phyloP scores from a whole-genome alignment of 2,113 vertebrate species.

The Labeo catla region DNA sequence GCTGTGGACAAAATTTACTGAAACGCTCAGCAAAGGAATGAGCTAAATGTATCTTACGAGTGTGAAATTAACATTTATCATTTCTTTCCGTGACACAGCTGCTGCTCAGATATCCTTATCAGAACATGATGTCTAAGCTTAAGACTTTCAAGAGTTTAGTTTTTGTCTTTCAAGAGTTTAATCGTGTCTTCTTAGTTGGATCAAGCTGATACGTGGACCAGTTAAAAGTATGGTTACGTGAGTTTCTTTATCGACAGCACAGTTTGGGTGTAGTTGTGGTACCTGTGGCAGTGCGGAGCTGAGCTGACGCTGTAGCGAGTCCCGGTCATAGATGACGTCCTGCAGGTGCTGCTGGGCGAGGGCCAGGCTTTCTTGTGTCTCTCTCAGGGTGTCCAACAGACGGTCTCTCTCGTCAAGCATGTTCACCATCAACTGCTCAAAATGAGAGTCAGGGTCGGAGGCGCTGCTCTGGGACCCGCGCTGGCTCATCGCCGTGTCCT shows the following conservation, averaged over 20 bases:
- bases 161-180: too few relatives aligned
- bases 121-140: neutral
- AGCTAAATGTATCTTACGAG: neutral
- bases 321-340: slow-evolving; percentile 96
- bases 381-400: slow-evolving; percentile 95
- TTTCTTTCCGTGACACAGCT: neutral
- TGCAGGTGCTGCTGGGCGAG: slow-evolving; percentile 94
- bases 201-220: neutral
- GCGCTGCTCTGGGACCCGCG: slow-evolving; percentile 95
- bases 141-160: neutral
- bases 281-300: slow-evolving; percentile 98
- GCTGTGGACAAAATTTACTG: neutral
- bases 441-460: slow-evolving; percentile 97
- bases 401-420: slow-evolving; percentile 98
- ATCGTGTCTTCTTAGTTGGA: too few relatives aligned
- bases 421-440: slow-evolving; percentile 99
- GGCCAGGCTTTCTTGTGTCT: slow-evolving; percentile 97
- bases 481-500: slow-evolving; percentile 98
- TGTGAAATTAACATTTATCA: neutral
- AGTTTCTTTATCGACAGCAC: too few relatives aligned
- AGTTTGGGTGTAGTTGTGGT: slow-evolving; percentile 28
- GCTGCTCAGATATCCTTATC: neutral
- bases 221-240: neutral
- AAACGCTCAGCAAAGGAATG: neutral
- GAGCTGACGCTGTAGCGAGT: slow-evolving; percentile 95